Evolutionary conservation across 2,113 vertebrate genomes (phyloP).

Genomic region (Neogale vison): DNA sequence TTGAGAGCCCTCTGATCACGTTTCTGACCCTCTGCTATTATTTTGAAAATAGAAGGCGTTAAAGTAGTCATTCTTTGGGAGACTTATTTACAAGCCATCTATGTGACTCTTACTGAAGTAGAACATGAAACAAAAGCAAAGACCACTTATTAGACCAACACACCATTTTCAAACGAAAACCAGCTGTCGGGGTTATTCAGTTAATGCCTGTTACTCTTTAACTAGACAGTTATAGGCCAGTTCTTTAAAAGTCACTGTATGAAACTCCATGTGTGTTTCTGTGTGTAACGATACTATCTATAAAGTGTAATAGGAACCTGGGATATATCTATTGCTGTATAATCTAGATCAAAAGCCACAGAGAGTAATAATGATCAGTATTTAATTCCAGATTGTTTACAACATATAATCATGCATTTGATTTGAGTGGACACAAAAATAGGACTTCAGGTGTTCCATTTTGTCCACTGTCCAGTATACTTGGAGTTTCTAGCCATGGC

Average conservation of each 20-base stretch:
- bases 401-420: neutral
- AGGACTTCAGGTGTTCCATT: neutral
- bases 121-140: neutral
- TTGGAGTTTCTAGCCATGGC: neutral
- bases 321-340: neutral
- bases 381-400: slow-evolving; percentile 4
- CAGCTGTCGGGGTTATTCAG: neutral
- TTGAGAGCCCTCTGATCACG: neutral
- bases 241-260: slow-evolving; percentile 52
- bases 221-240: neutral
- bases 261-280: slow-evolving; percentile 29
- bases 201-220: neutral
- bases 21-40: neutral
- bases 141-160: neutral
- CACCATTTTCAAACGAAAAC: slow-evolving; percentile 31
- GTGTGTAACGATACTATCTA: neutral
- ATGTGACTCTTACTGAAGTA: neutral
- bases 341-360: slow-evolving; percentile 38
- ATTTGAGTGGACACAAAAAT: neutral
- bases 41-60: slow-evolving; percentile 14
- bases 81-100: neutral
- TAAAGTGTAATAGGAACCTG: slow-evolving; percentile 33
- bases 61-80: slow-evolving; percentile 20
- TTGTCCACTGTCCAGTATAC: neutral
- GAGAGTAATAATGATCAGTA: neutral